Percentiles rank a stretch among this genome's conserved stretches.
These are phyloP conservation scores for Atethmia centrago DNA, from an alignment of 2,888 invertebrate genomes.

Conservation along the genomic window DNA sequence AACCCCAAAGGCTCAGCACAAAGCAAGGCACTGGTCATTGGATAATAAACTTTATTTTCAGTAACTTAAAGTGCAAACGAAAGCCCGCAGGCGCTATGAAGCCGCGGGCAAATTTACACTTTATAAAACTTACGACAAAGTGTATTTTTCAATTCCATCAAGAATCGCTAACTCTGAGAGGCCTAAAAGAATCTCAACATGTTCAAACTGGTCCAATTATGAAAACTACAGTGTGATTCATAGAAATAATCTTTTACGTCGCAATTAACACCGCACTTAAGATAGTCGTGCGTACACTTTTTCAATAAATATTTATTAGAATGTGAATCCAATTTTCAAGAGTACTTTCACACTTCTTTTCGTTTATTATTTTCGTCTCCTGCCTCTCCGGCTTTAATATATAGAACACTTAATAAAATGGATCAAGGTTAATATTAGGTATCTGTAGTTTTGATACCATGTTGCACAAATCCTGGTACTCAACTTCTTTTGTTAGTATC, in stretches of 20 bases:
- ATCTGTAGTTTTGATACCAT: too few relatives aligned
- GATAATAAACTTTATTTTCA: neutral
- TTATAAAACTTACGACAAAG: neutral
- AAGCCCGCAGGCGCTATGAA: neutral
- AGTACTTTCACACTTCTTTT: too few relatives aligned
- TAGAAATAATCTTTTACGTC: slow-evolving; percentile 14
- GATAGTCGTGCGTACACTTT: slow-evolving; percentile 26
- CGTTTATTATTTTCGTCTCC: too few relatives aligned
- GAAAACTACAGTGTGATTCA: slow-evolving; percentile 34
- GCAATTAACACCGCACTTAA: slow-evolving; percentile 27
- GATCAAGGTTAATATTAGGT: too few relatives aligned
- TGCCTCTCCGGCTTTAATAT: too few relatives aligned
- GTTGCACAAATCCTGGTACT: too few relatives aligned
- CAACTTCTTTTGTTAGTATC: too few relatives aligned
- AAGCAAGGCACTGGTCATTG: neutral
- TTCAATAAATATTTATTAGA: too few relatives aligned
- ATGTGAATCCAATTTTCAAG: slow-evolving; percentile 4
- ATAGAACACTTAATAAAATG: too few relatives aligned
- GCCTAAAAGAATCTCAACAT: slow-evolving; percentile 2
- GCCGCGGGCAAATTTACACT: neutral
- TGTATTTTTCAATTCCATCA: neutral
- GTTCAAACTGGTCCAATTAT: slow-evolving; percentile 35
- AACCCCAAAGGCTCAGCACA: neutral
- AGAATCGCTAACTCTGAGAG: neutral
- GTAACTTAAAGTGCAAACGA: neutral